Conservation (phyloP, 2,797 vertebrate genomes). For the Setipinna tenuifilis region DNA sequence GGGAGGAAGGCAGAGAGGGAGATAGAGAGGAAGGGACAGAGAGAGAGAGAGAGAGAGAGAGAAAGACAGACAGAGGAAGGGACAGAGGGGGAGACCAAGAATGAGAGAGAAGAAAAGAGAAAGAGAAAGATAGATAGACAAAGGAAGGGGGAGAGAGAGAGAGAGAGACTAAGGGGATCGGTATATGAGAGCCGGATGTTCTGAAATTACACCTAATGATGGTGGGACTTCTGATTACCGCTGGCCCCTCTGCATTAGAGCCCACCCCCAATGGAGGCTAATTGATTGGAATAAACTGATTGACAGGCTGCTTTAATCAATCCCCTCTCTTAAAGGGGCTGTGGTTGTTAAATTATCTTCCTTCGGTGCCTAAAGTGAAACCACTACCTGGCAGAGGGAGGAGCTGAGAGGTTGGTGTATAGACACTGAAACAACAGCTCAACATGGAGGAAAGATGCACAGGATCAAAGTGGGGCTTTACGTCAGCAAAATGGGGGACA, state of each 20-base stretch:
- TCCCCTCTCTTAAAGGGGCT: constrained; percentile 48
- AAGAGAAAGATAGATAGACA: too few species aligned
- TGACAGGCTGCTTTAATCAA: constrained; percentile 62
- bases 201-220: constrained; percentile 64
- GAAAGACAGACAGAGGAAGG: too few species aligned
- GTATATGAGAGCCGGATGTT: neutral
- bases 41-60: too few species aligned
- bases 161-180: neutral
- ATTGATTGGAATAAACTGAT: constrained; percentile 66
- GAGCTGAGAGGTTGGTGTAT: neutral
- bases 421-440: neutral
- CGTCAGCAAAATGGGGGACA: neutral
- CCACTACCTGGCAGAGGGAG: constrained; percentile 49
- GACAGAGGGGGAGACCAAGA: too few species aligned
- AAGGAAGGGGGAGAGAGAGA: neutral
- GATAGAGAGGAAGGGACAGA: too few species aligned
- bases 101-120: too few species aligned
- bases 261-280: constrained; percentile 52
- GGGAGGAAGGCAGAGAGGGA: too few species aligned
- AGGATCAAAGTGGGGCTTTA: constrained; percentile 24
- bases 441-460: constrained; percentile 22
- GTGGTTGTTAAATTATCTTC: constrained; percentile 46
- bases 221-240: constrained; percentile 57
- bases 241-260: constrained; percentile 43
- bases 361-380: constrained; percentile 47